Percentiles rank a stretch among this genome's conserved stretches.
These are phyloP conservation scores for Thysanoteuthis rhombus DNA, from an alignment of 2,888 invertebrate genomes.

Conservation along the genomic window DNA sequence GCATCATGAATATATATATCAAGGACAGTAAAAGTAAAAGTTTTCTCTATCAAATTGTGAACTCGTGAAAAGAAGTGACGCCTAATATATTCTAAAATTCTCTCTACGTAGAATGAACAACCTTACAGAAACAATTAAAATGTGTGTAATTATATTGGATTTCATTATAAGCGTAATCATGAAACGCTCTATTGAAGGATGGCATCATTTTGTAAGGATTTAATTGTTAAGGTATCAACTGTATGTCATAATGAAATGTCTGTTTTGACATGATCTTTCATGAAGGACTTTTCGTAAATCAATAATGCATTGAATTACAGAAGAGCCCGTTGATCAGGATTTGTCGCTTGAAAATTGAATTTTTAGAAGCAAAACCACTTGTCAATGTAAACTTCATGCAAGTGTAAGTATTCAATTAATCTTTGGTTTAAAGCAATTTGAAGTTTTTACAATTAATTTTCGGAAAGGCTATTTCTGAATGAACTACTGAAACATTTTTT, in stretches of 20 bases:
- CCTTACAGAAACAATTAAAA: too few relatives aligned
- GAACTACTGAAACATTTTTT: too few relatives aligned
- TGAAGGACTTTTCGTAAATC: background rate
- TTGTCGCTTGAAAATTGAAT: background rate
- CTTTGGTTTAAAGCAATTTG: too few relatives aligned
- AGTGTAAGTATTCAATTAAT: too few relatives aligned
- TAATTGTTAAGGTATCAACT: background rate
- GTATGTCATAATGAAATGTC: background rate
- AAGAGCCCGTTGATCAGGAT: fast-evolving
- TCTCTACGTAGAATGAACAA: too few relatives aligned
- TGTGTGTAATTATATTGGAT: background rate
- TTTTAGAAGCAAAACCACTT: background rate
- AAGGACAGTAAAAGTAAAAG: too few relatives aligned
- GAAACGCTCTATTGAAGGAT: background rate
- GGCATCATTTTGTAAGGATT: background rate
- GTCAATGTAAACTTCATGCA: background rate
- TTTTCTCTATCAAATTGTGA: too few relatives aligned
- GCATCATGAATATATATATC: too few relatives aligned
- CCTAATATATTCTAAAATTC: too few relatives aligned
- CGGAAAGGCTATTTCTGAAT: too few relatives aligned
- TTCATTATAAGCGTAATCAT: background rate
- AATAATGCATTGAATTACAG: background rate
- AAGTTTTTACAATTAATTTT: too few relatives aligned
- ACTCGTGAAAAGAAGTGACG: too few relatives aligned
- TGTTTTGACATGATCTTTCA: background rate